phyloP scores from a whole-genome alignment of 1,140 invertebrate genomes.

The Neoseiulus cucumeris region DNA sequence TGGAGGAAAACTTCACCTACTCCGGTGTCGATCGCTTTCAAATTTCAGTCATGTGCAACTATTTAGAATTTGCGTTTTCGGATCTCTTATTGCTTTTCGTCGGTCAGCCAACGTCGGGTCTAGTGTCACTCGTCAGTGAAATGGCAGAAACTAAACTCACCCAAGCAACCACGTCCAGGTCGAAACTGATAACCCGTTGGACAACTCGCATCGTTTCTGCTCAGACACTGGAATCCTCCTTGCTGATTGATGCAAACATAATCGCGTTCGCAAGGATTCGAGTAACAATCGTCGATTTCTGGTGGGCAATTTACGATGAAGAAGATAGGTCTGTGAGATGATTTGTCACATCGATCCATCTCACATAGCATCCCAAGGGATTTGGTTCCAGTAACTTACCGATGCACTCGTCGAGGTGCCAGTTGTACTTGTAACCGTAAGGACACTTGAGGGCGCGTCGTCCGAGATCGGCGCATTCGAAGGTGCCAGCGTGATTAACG shows the following conservation, averaged over 20 bases:
- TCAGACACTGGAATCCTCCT: not conserved
- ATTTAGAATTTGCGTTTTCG: too few species aligned
- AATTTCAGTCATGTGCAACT: too few species aligned
- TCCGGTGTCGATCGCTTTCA: too few species aligned
- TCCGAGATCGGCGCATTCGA: not conserved
- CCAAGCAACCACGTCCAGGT: not conserved
- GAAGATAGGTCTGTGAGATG: too few species aligned
- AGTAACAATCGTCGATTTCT: conserved; percentile 3
- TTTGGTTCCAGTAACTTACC: not conserved
- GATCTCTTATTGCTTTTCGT: too few species aligned
- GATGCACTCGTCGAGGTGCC: not conserved
- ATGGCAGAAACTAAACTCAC: not conserved
- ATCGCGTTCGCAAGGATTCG: not conserved
- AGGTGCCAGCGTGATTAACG: not conserved
- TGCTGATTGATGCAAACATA: not conserved
- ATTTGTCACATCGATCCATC: too few species aligned
- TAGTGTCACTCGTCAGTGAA: too few species aligned
- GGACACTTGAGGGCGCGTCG: not conserved
- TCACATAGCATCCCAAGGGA: too few species aligned
- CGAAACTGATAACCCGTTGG: not conserved
- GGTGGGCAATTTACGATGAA: not conserved
- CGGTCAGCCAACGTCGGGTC: too few species aligned
- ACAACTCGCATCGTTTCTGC: not conserved
- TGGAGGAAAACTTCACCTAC: too few species aligned
- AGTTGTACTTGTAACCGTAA: not conserved